These are phyloP conservation scores for Nomada fabriciana DNA, from an alignment of 2,888 invertebrate genomes.

Conservation along the genomic window DNA sequence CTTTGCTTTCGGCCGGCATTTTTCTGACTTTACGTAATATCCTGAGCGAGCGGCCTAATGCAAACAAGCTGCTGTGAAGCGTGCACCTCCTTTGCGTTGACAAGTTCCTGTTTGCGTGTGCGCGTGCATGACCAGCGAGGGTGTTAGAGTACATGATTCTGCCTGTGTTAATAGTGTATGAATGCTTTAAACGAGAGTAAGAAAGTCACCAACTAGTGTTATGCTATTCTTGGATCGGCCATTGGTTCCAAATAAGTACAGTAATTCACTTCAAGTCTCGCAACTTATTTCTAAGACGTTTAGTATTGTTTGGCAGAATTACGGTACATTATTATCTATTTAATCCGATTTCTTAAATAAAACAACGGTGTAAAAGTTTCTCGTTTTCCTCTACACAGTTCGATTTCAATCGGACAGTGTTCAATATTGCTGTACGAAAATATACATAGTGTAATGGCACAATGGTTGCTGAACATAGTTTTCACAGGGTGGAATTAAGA, in stretches of 20 bases:
- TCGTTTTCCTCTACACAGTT: no score
- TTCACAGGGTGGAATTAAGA: no score
- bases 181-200: not conserved
- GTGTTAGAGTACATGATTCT: constrained; percentile 6
- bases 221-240: no score
- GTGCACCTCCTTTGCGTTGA: constrained; percentile 55
- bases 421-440: no score
- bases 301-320: no score
- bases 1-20: constrained; percentile 79
- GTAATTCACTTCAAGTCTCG: not conserved
- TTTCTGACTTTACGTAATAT: constrained; percentile 82
- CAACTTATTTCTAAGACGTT: not conserved
- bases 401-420: no score
- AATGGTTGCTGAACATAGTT: no score
- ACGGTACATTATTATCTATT: no score
- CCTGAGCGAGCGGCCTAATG: constrained; percentile 78
- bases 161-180: constrained; percentile 2
- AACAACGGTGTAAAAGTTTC: no score
- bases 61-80: constrained; percentile 76
- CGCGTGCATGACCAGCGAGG: not conserved
- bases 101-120: constrained; percentile 24
- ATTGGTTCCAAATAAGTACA: no score
- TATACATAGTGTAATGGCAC: no score
- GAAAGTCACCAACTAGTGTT: not conserved
- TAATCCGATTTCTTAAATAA: no score